A percentile compares a stretch with the other conserved stretches of the same genome.
These are phyloP conservation scores for Clarias gariepinus DNA, from an alignment of 2,113 vertebrate genomes.

Conservation along the genomic window DNA sequence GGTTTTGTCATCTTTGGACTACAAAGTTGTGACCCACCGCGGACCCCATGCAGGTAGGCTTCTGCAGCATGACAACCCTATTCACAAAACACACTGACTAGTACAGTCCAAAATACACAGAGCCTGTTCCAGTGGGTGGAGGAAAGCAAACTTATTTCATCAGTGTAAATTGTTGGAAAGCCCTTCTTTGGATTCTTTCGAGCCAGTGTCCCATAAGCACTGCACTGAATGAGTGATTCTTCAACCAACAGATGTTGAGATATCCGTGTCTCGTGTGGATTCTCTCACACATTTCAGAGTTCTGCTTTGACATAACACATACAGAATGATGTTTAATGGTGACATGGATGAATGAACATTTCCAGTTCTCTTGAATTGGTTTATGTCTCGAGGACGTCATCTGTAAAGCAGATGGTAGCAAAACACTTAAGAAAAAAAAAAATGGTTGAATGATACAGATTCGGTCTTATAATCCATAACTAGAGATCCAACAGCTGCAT, in stretches of 20 bases:
- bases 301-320: conserved; percentile 13
- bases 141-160: not conserved
- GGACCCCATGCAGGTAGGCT: not conserved
- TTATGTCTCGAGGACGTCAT: conserved; percentile 55
- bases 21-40: not conserved
- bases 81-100: not conserved
- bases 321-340: conserved; percentile 32
- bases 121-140: not conserved
- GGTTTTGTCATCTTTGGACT: not conserved
- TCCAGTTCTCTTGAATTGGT: conserved; percentile 29
- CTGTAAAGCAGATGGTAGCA: conserved; percentile 62
- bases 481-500: conserved; percentile 27
- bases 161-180: not conserved
- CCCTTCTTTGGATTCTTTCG: not conserved
- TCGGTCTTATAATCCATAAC: conserved; percentile 34
- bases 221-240: not conserved
- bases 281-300: not conserved
- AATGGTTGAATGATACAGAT: conserved; percentile 40
- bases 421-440: conserved; percentile 34
- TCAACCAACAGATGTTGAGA: conserved; percentile 1
- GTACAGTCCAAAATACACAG: not conserved
- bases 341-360: conserved; percentile 27
- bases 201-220: not conserved
- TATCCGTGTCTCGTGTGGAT: not conserved
- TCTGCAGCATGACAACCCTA: not conserved